Conservation (phyloP, 2,888 invertebrate genomes). For the Allolobophora icterica region DNA sequence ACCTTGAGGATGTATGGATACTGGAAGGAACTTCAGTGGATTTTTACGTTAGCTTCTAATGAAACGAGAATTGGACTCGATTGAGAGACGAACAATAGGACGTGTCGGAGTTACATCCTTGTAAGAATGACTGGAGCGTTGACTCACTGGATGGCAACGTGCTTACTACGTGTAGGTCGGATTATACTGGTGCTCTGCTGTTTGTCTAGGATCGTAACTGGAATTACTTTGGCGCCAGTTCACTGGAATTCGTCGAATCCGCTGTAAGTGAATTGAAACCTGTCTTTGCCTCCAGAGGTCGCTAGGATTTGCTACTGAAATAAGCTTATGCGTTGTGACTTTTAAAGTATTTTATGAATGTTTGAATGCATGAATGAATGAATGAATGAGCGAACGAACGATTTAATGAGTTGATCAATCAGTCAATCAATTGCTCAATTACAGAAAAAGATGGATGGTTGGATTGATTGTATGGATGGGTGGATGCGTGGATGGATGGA, state of each 20-base stretch:
- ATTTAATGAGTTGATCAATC: too few species aligned
- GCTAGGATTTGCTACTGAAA: too few species aligned
- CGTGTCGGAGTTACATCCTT: background rate
- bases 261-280: background rate
- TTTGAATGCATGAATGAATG: too few species aligned
- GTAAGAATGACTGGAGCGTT: background rate
- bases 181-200: background rate
- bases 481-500: too few species aligned
- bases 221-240: constrained; percentile 12
- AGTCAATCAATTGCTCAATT: too few species aligned
- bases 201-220: background rate
- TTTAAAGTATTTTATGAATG: too few species aligned
- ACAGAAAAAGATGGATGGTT: too few species aligned
- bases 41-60: background rate
- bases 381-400: too few species aligned
- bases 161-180: background rate
- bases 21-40: background rate
- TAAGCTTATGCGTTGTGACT: too few species aligned
- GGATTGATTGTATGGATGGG: too few species aligned
- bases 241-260: constrained; percentile 23
- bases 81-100: background rate
- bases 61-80: background rate
- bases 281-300: too few species aligned
- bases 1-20: too few species aligned
- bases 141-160: background rate